phyloP scores from a whole-genome alignment of 2,113 vertebrate species.

The Nestor notabilis region DNA sequence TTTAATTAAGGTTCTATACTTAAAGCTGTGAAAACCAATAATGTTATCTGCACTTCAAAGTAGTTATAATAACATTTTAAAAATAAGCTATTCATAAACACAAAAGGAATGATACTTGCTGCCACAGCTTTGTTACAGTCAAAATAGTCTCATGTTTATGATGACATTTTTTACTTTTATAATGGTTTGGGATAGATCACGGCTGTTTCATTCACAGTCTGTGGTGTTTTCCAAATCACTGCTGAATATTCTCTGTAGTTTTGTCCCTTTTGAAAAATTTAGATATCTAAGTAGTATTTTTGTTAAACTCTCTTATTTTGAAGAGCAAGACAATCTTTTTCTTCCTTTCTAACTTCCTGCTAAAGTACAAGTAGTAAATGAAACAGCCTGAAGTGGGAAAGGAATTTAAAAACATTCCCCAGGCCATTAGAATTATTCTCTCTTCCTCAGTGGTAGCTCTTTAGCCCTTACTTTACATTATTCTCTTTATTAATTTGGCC shows the following conservation, averaged over 20 bases:
- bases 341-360: not conserved
- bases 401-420: not conserved
- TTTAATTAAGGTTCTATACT: not conserved
- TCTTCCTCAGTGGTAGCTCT: not conserved
- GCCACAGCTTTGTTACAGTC: not conserved
- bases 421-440: not conserved
- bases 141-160: not conserved
- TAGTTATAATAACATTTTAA: not conserved
- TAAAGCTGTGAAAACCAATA: not conserved
- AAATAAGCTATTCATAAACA: not conserved
- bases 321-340: not conserved
- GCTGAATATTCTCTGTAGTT: rapidly evolving
- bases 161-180: not conserved
- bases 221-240: not conserved
- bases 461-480: not conserved
- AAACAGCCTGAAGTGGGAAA: not conserved
- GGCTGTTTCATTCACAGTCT: not conserved
- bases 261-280: not conserved
- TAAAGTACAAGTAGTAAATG: not conserved
- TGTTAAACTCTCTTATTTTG: not conserved
- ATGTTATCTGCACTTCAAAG: not conserved
- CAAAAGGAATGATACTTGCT: not conserved
- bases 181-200: not conserved
- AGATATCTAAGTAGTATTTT: not conserved
- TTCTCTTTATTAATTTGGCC: not conserved